Evolutionary conservation across 2,797 vertebrate genomes (phyloP).

Genomic region (Ambastaia sidthimunki): DNA sequence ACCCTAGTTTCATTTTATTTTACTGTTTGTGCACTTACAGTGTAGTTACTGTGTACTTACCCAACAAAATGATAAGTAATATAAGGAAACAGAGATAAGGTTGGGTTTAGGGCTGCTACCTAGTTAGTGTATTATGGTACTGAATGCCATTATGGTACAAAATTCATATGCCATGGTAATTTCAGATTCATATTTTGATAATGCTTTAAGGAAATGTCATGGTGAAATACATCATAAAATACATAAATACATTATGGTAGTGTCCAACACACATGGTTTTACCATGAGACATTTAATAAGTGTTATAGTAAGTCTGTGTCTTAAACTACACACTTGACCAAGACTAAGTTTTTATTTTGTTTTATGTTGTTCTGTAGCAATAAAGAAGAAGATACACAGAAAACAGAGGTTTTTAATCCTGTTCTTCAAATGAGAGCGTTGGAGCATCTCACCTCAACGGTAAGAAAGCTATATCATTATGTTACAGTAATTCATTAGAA

Average conservation of each 20-base stretch:
- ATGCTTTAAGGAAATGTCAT: no score
- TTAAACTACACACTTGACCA: background rate
- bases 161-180: no score
- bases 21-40: no score
- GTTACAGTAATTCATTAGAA: background rate
- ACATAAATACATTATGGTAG: background rate
- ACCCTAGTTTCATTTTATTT: no score
- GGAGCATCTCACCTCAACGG: slow-evolving; percentile 83
- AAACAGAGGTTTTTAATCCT: slow-evolving; percentile 62
- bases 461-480: slow-evolving; percentile 62
- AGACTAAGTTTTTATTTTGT: background rate
- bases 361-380: slow-evolving; percentile 34
- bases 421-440: slow-evolving; percentile 75
- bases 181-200: no score
- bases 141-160: no score
- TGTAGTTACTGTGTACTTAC: no score
- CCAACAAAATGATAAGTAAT: no score
- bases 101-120: no score
- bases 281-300: background rate
- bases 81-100: no score
- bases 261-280: background rate
- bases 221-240: no score
- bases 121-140: no score
- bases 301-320: background rate
- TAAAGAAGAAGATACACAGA: slow-evolving; percentile 22